phyloP scores from a whole-genome alignment of 2,797 vertebrate genomes.

The Darevskia nairensis region DNA sequence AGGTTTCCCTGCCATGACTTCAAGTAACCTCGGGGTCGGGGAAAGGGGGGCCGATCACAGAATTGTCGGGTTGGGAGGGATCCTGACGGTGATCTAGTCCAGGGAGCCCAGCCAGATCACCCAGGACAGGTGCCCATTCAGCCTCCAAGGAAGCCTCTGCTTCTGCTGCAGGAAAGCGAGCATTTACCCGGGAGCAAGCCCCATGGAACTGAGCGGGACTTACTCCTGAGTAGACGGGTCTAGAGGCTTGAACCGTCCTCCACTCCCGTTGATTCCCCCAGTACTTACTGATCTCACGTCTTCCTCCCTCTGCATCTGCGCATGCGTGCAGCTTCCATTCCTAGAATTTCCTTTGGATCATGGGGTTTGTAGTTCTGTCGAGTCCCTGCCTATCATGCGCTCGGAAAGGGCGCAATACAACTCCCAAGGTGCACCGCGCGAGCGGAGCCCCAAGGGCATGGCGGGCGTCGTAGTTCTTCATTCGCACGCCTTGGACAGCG shows the following conservation, averaged over 20 bases:
- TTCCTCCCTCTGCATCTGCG: background rate
- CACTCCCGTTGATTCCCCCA: background rate
- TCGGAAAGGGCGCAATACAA: background rate
- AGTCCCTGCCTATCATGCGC: accelerated
- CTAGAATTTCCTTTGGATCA: background rate
- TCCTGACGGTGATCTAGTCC: background rate
- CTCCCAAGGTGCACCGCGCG: background rate
- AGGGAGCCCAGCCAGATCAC: background rate
- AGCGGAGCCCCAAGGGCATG: background rate
- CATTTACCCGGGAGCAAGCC: no score
- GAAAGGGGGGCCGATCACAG: no score
- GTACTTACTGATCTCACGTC: background rate
- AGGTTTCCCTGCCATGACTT: background rate
- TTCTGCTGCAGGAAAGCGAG: no score
- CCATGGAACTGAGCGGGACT: no score
- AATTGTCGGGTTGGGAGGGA: no score
- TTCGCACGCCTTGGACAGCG: background rate
- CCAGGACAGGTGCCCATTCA: no score
- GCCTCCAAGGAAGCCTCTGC: no score
- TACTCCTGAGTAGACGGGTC: no score
- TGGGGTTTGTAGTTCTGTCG: slow-evolving; percentile 6
- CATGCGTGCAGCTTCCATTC: background rate
- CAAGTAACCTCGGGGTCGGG: no score
- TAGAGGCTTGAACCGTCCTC: background rate
- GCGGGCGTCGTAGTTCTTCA: background rate